Evolutionary conservation across 2,888 invertebrate genomes (phyloP).

Genomic region (Sinelater perroti): DNA sequence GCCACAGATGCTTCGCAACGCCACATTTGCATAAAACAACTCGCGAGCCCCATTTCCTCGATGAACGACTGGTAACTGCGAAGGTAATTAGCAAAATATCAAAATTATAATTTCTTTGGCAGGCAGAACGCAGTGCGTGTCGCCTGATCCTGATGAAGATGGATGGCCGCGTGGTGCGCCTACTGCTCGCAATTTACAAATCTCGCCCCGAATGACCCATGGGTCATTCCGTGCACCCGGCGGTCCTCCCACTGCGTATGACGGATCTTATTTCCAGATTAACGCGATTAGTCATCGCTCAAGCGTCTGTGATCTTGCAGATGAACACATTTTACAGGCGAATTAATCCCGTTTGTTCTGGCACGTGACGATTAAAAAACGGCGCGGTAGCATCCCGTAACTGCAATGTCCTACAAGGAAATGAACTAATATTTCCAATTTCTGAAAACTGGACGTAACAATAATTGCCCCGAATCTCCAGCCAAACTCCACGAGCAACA

Average conservation of each 20-base stretch:
- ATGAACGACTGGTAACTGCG: neutral
- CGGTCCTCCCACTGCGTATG: conserved; percentile 4
- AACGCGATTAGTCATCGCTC: conserved; percentile 12
- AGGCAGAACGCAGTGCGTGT: conserved; percentile 9
- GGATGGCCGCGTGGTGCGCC: conserved; percentile 11
- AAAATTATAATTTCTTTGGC: conserved; percentile 17
- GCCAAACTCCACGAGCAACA: conserved; percentile 1
- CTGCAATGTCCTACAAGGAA: neutral
- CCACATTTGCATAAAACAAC: conserved; percentile 8
- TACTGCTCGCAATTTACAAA: conserved; percentile 11
- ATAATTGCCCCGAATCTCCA: conserved; percentile 9
- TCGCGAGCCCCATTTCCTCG: neutral
- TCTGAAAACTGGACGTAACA: neutral
- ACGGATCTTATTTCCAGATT: conserved; percentile 10
- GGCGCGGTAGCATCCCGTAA: too few species aligned
- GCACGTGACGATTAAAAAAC: too few species aligned
- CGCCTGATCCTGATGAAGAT: conserved; percentile 14
- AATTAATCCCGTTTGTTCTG: too few species aligned
- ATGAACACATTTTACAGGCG: too few species aligned
- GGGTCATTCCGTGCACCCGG: conserved; percentile 11
- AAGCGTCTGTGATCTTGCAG: too few species aligned
- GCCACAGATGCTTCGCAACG: too few species aligned
- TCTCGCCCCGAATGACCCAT: conserved; percentile 8
- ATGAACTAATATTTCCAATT: conserved; percentile 1
- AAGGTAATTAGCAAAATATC: conserved; percentile 11